These are phyloP conservation scores for Elysia crispata DNA, from an alignment of 2,888 invertebrate species.

Conservation along the genomic window DNA sequence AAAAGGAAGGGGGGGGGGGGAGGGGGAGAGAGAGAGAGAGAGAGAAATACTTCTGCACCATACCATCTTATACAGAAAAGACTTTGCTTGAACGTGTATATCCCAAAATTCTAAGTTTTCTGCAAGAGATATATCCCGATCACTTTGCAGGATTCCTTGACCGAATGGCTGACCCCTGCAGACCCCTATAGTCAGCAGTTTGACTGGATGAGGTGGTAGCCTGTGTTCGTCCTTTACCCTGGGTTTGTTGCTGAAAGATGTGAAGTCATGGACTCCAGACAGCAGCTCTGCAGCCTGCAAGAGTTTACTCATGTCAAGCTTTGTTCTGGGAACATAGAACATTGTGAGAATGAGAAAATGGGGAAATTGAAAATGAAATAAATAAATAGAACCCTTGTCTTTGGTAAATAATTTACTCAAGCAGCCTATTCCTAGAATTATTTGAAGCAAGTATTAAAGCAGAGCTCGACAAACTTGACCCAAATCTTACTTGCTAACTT, in stretches of 20 bases:
- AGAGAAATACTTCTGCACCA: background rate
- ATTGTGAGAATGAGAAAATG: no score
- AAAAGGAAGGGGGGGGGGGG: no score
- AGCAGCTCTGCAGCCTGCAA: conserved; percentile 51
- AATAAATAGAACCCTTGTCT: no score
- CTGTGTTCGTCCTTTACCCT: background rate
- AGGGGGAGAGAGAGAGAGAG: no score
- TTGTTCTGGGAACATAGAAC: conserved; percentile 49
- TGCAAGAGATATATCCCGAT: background rate
- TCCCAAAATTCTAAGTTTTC: conserved; percentile 53
- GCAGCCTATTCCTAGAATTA: no score
- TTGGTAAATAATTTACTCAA: no score
- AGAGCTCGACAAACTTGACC: no score
- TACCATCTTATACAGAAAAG: conserved; percentile 55
- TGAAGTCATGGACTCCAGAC: conserved; percentile 53
- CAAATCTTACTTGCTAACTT: no score
- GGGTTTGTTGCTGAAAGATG: conserved; percentile 39
- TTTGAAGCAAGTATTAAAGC: no score
- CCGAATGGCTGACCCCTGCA: conserved; percentile 49
- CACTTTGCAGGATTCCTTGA: conserved; percentile 28
- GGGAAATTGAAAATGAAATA: background rate
- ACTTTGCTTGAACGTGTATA: conserved; percentile 49
- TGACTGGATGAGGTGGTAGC: conserved; percentile 35
- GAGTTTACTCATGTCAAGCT: conserved; percentile 52
- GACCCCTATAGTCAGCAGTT: conserved; percentile 48